Evolutionary conservation across 1,140 invertebrate genomes (phyloP).

Genomic region (Drosophila neocordata): DNA sequence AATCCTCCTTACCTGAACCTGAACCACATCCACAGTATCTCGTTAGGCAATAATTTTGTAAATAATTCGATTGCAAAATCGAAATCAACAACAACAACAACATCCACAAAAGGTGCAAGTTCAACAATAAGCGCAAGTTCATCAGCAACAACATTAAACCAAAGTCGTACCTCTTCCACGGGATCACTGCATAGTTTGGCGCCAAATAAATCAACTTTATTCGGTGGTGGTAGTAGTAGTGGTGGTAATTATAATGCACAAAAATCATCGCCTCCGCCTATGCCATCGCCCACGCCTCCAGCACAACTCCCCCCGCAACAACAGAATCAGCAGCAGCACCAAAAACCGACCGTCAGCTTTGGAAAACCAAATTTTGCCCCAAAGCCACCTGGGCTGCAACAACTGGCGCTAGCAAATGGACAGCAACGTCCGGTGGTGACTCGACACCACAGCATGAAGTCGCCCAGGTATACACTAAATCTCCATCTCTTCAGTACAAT

Average conservation of each 20-base stretch:
- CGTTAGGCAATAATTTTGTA: slow-evolving; percentile 82
- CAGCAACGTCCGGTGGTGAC: slow-evolving; percentile 75
- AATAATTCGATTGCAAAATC: slow-evolving; percentile 66
- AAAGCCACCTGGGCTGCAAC: slow-evolving; percentile 79
- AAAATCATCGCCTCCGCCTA: slow-evolving; percentile 30
- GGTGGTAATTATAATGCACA: slow-evolving; percentile 42
- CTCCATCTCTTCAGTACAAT: slow-evolving; percentile 25
- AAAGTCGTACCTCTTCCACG: slow-evolving; percentile 48
- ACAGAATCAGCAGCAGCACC: slow-evolving; percentile 19
- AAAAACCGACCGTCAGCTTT: slow-evolving; percentile 71
- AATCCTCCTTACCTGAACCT: slow-evolving; percentile 3
- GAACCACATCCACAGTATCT: slow-evolving; percentile 64
- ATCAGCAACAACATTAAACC: slow-evolving; percentile 38
- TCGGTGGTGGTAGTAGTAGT: slow-evolving; percentile 49
- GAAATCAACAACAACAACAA: slow-evolving; percentile 54
- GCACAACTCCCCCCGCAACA: slow-evolving; percentile 1
- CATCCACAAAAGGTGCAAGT: slow-evolving; percentile 34
- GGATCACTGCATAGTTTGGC: slow-evolving; percentile 61
- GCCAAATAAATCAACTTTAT: slow-evolving; percentile 78
- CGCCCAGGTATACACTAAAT: slow-evolving; percentile 74
- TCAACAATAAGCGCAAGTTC: slow-evolving; percentile 33
- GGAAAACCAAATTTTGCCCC: slow-evolving; percentile 82
- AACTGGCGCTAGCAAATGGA: slow-evolving; percentile 71
- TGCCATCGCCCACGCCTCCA: slow-evolving; percentile 29
- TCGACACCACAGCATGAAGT: slow-evolving; percentile 82